Percentiles rank a stretch among this genome's conserved stretches.
phyloP scores from a whole-genome alignment of 2,888 invertebrate genomes.

The Conus canariensis region DNA sequence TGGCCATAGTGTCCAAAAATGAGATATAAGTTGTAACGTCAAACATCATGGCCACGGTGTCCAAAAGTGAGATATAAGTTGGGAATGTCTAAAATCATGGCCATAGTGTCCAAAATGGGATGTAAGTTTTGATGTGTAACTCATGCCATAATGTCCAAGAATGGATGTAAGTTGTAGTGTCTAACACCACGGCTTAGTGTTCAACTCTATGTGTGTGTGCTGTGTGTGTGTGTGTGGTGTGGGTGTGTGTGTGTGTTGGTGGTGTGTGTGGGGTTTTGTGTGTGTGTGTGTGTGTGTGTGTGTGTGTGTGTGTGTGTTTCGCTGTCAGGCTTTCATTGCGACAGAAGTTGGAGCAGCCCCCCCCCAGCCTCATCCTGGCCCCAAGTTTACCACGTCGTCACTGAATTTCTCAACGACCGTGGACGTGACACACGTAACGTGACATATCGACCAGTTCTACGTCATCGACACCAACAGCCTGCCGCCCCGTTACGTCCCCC shows the following conservation, averaged over 20 bases:
- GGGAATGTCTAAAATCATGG: no score
- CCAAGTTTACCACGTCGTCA: slow-evolving; percentile 67
- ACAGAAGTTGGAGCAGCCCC: slow-evolving; percentile 68
- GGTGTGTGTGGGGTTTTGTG: neutral
- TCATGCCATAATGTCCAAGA: neutral
- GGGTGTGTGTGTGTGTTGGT: neutral
- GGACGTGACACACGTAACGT: slow-evolving; percentile 67
- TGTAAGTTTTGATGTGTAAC: no score
- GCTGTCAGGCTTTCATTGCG: slow-evolving; percentile 71
- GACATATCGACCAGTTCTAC: slow-evolving; percentile 73
- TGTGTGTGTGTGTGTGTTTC: slow-evolving; percentile 9
- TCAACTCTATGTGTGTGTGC: neutral
- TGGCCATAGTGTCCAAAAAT: no score
- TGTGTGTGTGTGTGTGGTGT: neutral
- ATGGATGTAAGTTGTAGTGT: neutral
- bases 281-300: slow-evolving; percentile 9
- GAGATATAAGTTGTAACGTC: no score
- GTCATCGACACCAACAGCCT: slow-evolving; percentile 71
- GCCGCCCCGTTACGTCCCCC: slow-evolving; percentile 67
- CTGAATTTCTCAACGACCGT: slow-evolving; percentile 65
- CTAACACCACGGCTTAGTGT: neutral
- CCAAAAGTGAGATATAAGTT: no score
- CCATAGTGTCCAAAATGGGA: neutral
- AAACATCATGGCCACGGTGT: no score
- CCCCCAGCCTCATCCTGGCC: slow-evolving; percentile 67